Evolutionary conservation across 2,113 vertebrate species (phyloP).

Genomic region (Thunnus maccoyii): DNA sequence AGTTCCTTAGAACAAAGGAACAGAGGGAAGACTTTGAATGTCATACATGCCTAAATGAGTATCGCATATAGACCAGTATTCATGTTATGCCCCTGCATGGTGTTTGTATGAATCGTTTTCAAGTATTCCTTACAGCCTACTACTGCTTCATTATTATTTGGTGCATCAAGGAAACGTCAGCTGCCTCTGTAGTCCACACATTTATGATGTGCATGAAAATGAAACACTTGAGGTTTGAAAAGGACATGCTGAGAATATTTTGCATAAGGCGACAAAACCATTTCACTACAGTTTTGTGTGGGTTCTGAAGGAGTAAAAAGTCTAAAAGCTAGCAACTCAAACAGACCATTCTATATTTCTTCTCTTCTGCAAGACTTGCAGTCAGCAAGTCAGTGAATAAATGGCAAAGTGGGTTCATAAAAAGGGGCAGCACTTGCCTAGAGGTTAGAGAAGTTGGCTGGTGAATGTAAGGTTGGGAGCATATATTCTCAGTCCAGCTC

Average conservation of each 20-base stretch:
- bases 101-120: constrained; percentile 23
- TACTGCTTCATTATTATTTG: constrained; percentile 42
- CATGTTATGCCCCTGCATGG: constrained; percentile 29
- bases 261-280: neutral
- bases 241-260: constrained; percentile 38
- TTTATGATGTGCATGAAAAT: constrained; percentile 46
- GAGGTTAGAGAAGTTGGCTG: constrained; percentile 52
- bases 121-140: neutral
- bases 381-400: constrained; percentile 64
- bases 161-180: constrained; percentile 38
- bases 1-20: constrained; percentile 39
- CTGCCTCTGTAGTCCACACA: constrained; percentile 8
- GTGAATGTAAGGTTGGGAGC: constrained; percentile 41
- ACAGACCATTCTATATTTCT: constrained; percentile 24
- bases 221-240: constrained; percentile 42
- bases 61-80: constrained; percentile 27
- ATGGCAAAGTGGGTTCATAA: constrained; percentile 68
- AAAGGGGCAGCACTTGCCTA: constrained; percentile 54
- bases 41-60: constrained; percentile 49
- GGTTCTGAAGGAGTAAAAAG: neutral
- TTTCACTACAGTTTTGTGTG: constrained; percentile 11
- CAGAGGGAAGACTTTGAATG: constrained; percentile 45
- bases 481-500: constrained; percentile 39
- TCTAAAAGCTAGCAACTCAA: constrained; percentile 25
- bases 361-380: constrained; percentile 36